These are phyloP conservation scores for Erebia epiphron DNA, from an alignment of 2,888 invertebrate genomes.

Conservation along the genomic window DNA sequence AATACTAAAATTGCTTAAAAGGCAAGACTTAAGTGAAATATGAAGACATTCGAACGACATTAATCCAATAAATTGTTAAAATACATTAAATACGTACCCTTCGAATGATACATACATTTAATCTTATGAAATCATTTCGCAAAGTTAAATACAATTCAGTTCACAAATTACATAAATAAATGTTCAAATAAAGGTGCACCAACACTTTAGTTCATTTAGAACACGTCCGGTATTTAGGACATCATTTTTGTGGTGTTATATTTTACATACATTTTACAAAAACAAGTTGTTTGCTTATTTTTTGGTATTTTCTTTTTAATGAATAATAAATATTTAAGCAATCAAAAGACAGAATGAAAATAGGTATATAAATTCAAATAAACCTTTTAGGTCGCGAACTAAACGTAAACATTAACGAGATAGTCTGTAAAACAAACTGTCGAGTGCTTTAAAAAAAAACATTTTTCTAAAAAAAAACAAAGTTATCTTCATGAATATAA, in stretches of 20 bases:
- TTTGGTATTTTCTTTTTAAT: neutral
- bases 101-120: constrained; percentile 42
- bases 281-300: neutral
- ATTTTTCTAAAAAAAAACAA: neutral
- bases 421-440: neutral
- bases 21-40: neutral
- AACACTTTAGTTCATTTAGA: constrained; percentile 4
- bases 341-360: neutral
- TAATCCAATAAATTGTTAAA: constrained; percentile 34
- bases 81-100: constrained; percentile 37
- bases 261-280: neutral
- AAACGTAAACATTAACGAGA: neutral
- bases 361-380: neutral
- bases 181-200: constrained; percentile 30
- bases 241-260: neutral
- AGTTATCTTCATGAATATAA: neutral
- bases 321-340: neutral
- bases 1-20: no score
- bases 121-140: constrained; percentile 39
- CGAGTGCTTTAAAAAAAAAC: neutral
- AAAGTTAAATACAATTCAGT: neutral
- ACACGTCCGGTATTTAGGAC: no score
- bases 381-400: neutral
- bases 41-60: neutral
- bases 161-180: neutral